phyloP scores from a whole-genome alignment of 2,113 vertebrate genomes.

The Neotragus moschatus region DNA sequence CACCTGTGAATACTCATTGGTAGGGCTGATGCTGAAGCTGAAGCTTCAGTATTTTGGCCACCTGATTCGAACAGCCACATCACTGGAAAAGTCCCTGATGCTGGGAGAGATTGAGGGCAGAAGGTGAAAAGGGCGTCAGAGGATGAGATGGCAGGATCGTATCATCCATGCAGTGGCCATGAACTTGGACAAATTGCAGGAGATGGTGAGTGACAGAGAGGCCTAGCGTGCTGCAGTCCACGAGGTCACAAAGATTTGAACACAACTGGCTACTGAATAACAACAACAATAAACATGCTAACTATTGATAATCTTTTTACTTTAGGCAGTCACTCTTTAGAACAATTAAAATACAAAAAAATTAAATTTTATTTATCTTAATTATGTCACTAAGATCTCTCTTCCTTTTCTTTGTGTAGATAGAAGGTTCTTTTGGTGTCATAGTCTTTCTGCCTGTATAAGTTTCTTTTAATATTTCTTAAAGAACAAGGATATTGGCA shows the following conservation, averaged over 20 bases:
- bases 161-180: not conserved
- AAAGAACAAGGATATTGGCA: not conserved
- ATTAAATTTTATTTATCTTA: not conserved
- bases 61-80: not conserved
- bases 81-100: not conserved
- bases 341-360: not conserved
- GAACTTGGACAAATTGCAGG: not conserved
- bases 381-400: not conserved
- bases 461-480: not conserved
- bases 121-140: not conserved
- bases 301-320: not conserved
- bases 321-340: not conserved
- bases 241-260: not conserved
- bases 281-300: not conserved
- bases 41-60: not conserved
- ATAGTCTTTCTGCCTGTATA: not conserved
- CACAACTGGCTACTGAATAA: not conserved
- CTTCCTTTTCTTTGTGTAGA: not conserved
- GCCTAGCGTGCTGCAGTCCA: not conserved
- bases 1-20: not conserved
- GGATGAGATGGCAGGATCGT: not conserved
- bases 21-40: not conserved
- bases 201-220: not conserved
- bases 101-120: not conserved
- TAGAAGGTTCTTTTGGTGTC: not conserved